Evolutionary conservation across 1,140 invertebrate species (phyloP), one percentile per base, ranked within the genome.

Genomic region (Drosophila malerkotliana): DNA sequence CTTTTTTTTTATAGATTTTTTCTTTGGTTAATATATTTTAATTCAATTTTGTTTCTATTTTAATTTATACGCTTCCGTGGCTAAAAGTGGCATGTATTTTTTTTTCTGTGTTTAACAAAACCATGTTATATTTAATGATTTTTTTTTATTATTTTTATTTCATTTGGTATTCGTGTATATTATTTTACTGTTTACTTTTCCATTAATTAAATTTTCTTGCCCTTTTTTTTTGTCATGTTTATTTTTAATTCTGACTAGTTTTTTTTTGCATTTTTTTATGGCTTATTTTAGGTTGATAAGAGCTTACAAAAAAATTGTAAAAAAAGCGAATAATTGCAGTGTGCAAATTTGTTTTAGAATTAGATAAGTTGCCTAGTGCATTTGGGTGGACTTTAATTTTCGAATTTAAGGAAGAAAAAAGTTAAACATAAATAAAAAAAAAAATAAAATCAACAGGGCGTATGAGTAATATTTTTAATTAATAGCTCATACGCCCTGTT

Each of bases 61-160:
- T 56, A 74, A 74, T 74, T 74, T 57, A 74, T 74, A 34, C 59
- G 72, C 71, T 74, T 74, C 72, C 72, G 72, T 55, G 57, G 69
- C 71, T 6, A 5, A 72, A 62, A 73, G 68, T 63, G 59, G 32
- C 37, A 44, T 56, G 26, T 14, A 7, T 21, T 32, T 66, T 32
- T 66, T 37, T 48, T 61, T 21, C 49, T 37, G 12, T 37, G 34
- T 37, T 12, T 34, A 14, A 12, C 14, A 10, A 24, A 15, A 10
- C 1, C 8, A 8, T 9, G 34, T 21, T 54, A 12, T 24, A 48
- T 21, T 10, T 14, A 7, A 21, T 21, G 21, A 21, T 28, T 28
- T 28, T 28, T 28, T 28, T 49, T 2, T 26, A 12, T 30, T 21
- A 12, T 30, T 21, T 59, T n/a, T 14, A 32, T n/a, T 18, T 60